Percentiles rank a stretch among this genome's conserved stretches.
Conservation (phyloP, 2,113 vertebrate species). For the Pholis gunnellus region DNA sequence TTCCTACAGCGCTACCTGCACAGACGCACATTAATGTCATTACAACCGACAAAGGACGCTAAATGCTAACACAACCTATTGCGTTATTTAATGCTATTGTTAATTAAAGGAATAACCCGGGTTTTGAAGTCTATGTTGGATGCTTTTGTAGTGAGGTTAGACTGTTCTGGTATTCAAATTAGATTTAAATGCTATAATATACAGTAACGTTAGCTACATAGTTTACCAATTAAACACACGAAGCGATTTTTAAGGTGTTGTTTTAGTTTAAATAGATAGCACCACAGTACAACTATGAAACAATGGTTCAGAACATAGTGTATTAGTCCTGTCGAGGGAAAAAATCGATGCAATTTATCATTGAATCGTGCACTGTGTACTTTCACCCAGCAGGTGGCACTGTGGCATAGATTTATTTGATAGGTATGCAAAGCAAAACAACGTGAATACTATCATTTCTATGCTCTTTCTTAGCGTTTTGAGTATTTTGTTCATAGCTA, state of each 20-base stretch:
- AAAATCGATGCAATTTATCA: not conserved
- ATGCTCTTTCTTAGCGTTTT: not conserved
- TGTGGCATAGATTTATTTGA: conserved; percentile 5
- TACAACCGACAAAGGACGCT: not conserved
- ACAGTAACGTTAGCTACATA: not conserved
- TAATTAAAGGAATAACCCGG: not conserved
- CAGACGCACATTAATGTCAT: too few relatives aligned
- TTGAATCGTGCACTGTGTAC: not conserved
- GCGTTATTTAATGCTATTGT: not conserved
- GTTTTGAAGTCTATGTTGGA: not conserved
- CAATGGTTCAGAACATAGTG: not conserved
- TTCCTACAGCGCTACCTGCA: too few relatives aligned
- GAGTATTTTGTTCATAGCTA: not conserved
- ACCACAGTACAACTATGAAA: not conserved
- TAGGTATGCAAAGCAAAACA: not conserved
- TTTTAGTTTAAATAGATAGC: not conserved
- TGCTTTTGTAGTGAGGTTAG: not conserved
- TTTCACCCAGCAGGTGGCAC: conserved; percentile 63
- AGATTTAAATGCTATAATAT: not conserved
- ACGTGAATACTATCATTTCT: too few relatives aligned
- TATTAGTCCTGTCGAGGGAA: not conserved
- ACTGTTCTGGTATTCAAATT: not conserved
- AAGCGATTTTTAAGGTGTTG: not conserved
- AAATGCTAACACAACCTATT: not conserved
- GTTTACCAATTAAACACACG: not conserved